Evolutionary conservation across 1,140 invertebrate genomes (phyloP).

Genomic region (Hydropsyche tenuis): DNA sequence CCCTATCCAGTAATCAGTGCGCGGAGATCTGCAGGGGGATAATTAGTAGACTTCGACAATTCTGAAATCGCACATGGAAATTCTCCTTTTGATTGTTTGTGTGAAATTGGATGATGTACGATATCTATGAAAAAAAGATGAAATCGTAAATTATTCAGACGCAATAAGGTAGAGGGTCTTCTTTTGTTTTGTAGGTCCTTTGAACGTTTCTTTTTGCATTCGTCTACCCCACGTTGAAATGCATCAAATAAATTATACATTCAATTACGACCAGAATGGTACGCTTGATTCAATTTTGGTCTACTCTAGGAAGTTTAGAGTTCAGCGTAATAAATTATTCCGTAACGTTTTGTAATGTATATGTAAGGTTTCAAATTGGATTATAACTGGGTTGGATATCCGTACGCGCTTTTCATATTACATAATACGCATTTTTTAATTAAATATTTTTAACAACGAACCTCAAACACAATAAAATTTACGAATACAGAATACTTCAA

Average conservation of each 20-base stretch:
- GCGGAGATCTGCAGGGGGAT: no score
- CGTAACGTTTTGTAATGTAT: no score
- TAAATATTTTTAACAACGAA: no score
- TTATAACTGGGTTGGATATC: no score
- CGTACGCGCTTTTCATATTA: no score
- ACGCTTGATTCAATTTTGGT: slow-evolving; percentile 13
- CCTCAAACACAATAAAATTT: no score
- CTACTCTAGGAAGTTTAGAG: not conserved
- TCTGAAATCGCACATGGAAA: not conserved
- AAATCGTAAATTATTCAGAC: slow-evolving; percentile 47
- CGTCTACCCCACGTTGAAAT: not conserved
- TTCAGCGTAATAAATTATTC: not conserved
- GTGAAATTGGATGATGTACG: slow-evolving; percentile 40
- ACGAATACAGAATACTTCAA: no score
- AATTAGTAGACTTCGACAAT: not conserved
- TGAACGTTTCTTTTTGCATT: slow-evolving; percentile 5
- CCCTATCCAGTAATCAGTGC: no score
- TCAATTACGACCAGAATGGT: slow-evolving; percentile 9
- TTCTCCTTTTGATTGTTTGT: not conserved
- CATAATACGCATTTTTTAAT: no score
- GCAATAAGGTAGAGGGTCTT: slow-evolving; percentile 32
- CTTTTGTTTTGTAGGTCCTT: slow-evolving; percentile 31
- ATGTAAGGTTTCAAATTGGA: no score
- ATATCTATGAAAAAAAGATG: slow-evolving; percentile 35
- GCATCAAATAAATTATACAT: slow-evolving; percentile 31